phyloP scores from a whole-genome alignment of 2,888 invertebrate species.

The Melanophora roralis region DNA sequence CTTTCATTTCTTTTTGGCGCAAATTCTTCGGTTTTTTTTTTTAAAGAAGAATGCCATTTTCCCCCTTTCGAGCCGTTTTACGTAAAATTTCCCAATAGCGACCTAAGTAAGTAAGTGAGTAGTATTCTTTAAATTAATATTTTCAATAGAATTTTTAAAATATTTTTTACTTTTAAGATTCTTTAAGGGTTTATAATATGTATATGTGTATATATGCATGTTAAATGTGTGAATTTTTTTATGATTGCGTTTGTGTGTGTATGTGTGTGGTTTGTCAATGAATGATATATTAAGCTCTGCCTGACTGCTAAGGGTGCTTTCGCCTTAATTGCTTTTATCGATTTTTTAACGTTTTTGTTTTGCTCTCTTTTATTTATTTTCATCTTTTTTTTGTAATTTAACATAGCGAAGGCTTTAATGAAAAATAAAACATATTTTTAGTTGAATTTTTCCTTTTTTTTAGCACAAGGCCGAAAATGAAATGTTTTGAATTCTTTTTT shows the following conservation, averaged over 20 bases:
- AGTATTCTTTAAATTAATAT: too few species aligned
- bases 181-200: too few species aligned
- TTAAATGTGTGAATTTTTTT: background rate
- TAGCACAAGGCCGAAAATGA: conserved; percentile 63
- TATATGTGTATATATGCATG: too few species aligned
- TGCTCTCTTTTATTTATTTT: conserved; percentile 5
- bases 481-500: conserved; percentile 52
- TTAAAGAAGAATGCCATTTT: too few species aligned
- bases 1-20: too few species aligned
- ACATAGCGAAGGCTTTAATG: conserved; percentile 45
- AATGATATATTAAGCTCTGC: conserved; percentile 49
- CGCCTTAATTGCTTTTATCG: conserved; percentile 50
- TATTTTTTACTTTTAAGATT: too few species aligned
- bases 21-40: too few species aligned
- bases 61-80: too few species aligned
- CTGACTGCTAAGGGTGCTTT: conserved; percentile 55
- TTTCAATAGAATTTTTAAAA: too few species aligned
- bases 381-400: conserved; percentile 4
- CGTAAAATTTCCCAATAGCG: too few species aligned
- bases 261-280: conserved; percentile 10
- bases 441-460: conserved; percentile 55
- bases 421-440: conserved; percentile 44
- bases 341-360: conserved; percentile 24
- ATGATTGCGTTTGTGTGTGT: background rate
- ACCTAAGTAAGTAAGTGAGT: too few species aligned